A percentile compares a stretch with the other conserved stretches of the same genome.
Evolutionary conservation across 2,797 vertebrate genomes (phyloP).

Genomic region (Myotis myotis): DNA sequence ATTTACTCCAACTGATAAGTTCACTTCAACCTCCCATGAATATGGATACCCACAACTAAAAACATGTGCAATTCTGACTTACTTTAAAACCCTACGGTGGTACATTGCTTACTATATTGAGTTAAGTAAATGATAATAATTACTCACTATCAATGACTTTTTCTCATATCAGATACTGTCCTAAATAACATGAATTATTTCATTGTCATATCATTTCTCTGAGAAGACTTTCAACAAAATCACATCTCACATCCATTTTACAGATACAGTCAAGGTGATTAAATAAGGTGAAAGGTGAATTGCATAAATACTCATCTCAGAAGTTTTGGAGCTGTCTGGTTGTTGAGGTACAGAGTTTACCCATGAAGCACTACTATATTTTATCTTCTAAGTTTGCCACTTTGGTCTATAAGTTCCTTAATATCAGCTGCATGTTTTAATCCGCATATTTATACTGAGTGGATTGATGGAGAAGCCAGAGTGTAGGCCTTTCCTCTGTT

Average conservation of each 20-base stretch:
- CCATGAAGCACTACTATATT: not conserved
- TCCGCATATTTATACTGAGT: not conserved
- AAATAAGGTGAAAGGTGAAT: not conserved
- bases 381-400: not conserved
- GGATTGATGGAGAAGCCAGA: not conserved
- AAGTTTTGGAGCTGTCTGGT: not conserved
- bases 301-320: not conserved
- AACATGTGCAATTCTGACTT: not conserved
- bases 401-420: not conserved
- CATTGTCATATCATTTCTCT: not conserved
- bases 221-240: not conserved
- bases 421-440: not conserved
- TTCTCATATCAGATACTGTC: not conserved
- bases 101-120: not conserved
- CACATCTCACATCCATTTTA: not conserved
- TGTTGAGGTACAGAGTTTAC: not conserved
- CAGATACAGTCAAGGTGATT: not conserved
- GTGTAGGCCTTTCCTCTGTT: rapidly evolving
- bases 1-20: not conserved
- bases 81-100: not conserved
- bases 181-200: constrained; percentile 26
- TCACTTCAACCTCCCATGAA: not conserved
- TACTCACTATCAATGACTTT: not conserved
- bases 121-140: not conserved
- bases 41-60: not conserved